Percentiles rank a stretch among this genome's conserved stretches.
phyloP scores from a whole-genome alignment of 2,888 invertebrate genomes.

The Uloborus plumipes region DNA sequence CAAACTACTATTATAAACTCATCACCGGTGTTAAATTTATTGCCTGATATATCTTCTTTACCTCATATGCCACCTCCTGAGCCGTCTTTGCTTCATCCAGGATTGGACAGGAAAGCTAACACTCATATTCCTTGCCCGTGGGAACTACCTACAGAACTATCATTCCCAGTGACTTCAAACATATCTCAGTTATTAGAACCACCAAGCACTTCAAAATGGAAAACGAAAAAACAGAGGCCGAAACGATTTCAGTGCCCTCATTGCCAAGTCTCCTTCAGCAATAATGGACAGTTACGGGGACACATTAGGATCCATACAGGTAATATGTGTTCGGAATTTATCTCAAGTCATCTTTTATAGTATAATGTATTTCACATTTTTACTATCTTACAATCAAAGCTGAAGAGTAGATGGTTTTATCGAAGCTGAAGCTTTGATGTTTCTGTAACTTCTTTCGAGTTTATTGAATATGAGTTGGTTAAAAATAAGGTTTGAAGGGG shows the following conservation, averaged over 20 bases:
- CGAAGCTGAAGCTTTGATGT: too few species aligned
- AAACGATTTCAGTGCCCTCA: slow-evolving; percentile 76
- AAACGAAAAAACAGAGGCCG: slow-evolving; percentile 69
- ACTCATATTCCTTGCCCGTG: background rate
- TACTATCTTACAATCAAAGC: too few species aligned
- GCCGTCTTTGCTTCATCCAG: background rate
- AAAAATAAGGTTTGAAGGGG: too few species aligned
- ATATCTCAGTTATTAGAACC: slow-evolving; percentile 17
- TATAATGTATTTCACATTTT: too few species aligned
- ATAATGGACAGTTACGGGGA: slow-evolving; percentile 91
- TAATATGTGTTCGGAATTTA: slow-evolving; percentile 68
- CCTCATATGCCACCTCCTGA: slow-evolving; percentile 6
- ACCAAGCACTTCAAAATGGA: slow-evolving; percentile 12
- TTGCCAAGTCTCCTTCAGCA: slow-evolving; percentile 92
- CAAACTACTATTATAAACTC: too few species aligned
- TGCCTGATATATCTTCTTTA: background rate
- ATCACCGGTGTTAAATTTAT: slow-evolving; percentile 1
- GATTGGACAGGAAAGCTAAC: background rate
- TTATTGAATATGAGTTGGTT: too few species aligned
- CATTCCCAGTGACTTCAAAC: slow-evolving; percentile 13
- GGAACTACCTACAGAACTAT: slow-evolving; percentile 11
- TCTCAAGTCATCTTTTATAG: too few species aligned
- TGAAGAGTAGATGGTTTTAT: too few species aligned
- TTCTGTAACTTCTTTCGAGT: too few species aligned
- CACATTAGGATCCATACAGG: slow-evolving; percentile 93